Percentiles rank a stretch among this genome's conserved stretches.
Evolutionary conservation across 2,888 invertebrate species (phyloP).

Genomic region (Himalopsyche japonica): DNA sequence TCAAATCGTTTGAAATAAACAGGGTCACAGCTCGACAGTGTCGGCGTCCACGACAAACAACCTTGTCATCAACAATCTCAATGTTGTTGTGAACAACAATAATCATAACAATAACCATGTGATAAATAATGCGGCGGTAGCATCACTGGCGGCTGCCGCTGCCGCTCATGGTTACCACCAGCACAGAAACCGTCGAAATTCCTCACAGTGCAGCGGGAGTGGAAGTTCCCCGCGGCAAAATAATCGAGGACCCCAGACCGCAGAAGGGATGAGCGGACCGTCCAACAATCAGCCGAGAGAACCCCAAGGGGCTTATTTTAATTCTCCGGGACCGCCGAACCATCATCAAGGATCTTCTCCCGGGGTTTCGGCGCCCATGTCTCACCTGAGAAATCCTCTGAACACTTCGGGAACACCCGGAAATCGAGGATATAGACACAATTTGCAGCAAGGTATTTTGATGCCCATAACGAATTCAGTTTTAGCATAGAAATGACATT

Average conservation of each 20-base stretch:
- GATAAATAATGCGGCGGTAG: slow-evolving; percentile 59
- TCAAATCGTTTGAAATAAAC: slow-evolving; percentile 42
- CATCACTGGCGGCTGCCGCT: slow-evolving; percentile 57
- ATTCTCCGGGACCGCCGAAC: slow-evolving; percentile 12
- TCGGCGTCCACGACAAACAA: slow-evolving; percentile 60
- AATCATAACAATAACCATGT: slow-evolving; percentile 61
- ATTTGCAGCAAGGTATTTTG: slow-evolving; percentile 57
- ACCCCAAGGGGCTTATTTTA: slow-evolving; percentile 9
- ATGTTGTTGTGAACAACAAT: slow-evolving; percentile 60
- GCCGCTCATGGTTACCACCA: slow-evolving; percentile 58
- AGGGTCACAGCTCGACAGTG: slow-evolving; percentile 56
- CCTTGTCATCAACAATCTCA: slow-evolving; percentile 58
- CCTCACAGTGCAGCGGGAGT: slow-evolving; percentile 47
- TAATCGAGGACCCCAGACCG: neutral
- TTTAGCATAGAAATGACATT: slow-evolving; percentile 50
- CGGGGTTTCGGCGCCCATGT: slow-evolving; percentile 54
- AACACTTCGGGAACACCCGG: slow-evolving; percentile 54
- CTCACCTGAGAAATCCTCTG: slow-evolving; percentile 54
- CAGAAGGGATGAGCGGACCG: neutral
- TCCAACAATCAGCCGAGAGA: slow-evolving; percentile 8
- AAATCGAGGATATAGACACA: slow-evolving; percentile 56
- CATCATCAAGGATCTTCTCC: slow-evolving; percentile 3
- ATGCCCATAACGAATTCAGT: neutral
- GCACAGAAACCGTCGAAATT: slow-evolving; percentile 54
- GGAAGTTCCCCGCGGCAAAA: neutral